Evolutionary conservation across 2,888 invertebrate genomes (phyloP).

Genomic region (Cantharis lateralis): DNA sequence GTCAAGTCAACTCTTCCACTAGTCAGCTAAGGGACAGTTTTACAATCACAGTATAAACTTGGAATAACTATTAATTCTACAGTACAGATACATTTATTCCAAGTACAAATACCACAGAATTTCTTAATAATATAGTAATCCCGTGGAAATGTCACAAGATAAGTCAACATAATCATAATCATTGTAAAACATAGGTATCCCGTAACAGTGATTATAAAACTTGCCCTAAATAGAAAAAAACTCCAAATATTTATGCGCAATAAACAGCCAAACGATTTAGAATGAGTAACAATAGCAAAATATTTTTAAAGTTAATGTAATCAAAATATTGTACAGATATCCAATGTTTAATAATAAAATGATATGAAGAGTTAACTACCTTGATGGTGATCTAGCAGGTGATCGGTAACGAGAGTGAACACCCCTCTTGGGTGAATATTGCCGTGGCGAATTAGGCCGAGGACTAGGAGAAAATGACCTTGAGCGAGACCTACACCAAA

Average conservation of each 20-base stretch:
- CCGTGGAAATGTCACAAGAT: not conserved
- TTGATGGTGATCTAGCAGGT: slow-evolving; percentile 56
- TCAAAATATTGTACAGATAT: not conserved
- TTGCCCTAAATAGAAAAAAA: not conserved
- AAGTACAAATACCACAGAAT: not conserved
- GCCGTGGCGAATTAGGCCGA: slow-evolving; percentile 54
- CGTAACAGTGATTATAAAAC: not conserved
- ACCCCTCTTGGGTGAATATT: slow-evolving; percentile 49
- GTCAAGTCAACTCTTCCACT: not conserved
- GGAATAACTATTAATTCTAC: not conserved
- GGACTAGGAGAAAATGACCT: slow-evolving; percentile 65
- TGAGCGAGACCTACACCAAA: slow-evolving; percentile 65
- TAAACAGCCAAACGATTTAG: not conserved
- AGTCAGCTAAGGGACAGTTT: not conserved
- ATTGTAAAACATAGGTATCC: not conserved
- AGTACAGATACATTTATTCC: too few species aligned
- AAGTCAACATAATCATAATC: not conserved
- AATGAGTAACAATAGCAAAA: not conserved
- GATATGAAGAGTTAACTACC: slow-evolving; percentile 41
- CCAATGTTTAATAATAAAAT: not conserved
- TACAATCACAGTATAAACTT: not conserved
- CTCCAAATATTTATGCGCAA: not conserved
- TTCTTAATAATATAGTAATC: not conserved
- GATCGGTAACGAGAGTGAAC: slow-evolving; percentile 59
- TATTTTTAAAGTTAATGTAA: not conserved